phyloP scores from a whole-genome alignment of 2,888 invertebrate species.

The Euphydryas editha region DNA sequence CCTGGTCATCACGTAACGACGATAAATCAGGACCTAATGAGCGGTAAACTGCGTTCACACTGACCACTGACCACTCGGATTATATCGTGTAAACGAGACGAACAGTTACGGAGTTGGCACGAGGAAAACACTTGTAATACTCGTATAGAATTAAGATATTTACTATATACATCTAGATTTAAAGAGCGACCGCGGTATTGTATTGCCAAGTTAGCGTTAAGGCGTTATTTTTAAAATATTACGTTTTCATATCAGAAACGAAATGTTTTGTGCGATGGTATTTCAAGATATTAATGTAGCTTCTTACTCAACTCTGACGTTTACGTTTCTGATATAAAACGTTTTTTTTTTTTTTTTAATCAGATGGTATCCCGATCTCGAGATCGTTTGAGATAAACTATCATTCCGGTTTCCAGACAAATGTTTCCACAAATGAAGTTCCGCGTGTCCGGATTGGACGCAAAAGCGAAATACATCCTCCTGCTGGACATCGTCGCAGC shows the following conservation, averaged over 20 bases:
- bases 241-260: conserved; percentile 9
- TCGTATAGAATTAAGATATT: conserved; percentile 9
- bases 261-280: neutral
- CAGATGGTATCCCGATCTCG: neutral
- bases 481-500: conserved; percentile 99
- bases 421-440: conserved; percentile 99
- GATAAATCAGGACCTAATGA: conserved; percentile 64
- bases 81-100: conserved; percentile 28
- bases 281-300: neutral
- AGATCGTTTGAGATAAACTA: conserved; percentile 39
- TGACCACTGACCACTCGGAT: conserved; percentile 33
- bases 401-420: conserved; percentile 90
- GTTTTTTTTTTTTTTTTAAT: neutral
- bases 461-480: conserved; percentile 99
- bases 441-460: conserved; percentile 98
- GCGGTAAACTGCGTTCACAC: conserved; percentile 48
- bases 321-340: conserved; percentile 7
- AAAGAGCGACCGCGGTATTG: conserved; percentile 22
- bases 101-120: conserved; percentile 29
- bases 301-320: neutral
- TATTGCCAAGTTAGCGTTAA: conserved; percentile 1
- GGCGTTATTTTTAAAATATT: conserved; percentile 4
- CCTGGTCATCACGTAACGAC: conserved; percentile 62
- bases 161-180: neutral
- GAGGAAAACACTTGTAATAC: conserved; percentile 16